Evolutionary conservation across 2,113 vertebrate genomes (phyloP).

Genomic region (Catagonus wagneri): DNA sequence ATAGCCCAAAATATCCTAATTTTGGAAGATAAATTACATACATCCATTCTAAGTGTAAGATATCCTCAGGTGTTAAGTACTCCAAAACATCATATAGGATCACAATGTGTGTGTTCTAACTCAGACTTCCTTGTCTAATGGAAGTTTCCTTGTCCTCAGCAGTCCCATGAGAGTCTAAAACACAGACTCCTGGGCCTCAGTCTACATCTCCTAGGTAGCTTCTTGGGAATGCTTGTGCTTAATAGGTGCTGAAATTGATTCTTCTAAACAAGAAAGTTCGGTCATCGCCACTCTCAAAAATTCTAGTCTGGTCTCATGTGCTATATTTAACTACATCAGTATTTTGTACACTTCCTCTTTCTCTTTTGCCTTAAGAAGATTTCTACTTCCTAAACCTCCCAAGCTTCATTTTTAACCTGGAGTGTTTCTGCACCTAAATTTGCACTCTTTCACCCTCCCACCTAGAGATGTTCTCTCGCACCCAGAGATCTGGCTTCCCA

Average conservation of each 20-base stretch:
- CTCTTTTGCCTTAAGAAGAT: background rate
- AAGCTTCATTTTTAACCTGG: background rate
- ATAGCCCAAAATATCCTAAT: background rate
- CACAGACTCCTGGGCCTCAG: background rate
- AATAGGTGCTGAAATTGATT: background rate
- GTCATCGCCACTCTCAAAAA: background rate
- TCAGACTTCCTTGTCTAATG: background rate
- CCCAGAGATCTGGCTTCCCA: background rate
- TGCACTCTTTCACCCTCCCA: background rate
- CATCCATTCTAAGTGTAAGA: background rate
- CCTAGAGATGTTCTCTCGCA: background rate
- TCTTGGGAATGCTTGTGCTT: background rate
- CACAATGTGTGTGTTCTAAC: background rate
- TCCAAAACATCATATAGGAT: background rate
- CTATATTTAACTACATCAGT: background rate
- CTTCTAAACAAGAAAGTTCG: background rate
- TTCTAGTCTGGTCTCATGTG: background rate
- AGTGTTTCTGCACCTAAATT: background rate
- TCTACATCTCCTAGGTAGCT: background rate
- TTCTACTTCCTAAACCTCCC: background rate
- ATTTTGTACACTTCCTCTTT: background rate
- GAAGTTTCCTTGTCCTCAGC: too few species aligned
- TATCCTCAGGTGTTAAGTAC: background rate
- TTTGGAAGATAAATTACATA: slow-evolving; percentile 22
- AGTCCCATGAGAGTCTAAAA: background rate